Conservation (phyloP, 2,888 invertebrate genomes). For the Conus canariensis region DNA sequence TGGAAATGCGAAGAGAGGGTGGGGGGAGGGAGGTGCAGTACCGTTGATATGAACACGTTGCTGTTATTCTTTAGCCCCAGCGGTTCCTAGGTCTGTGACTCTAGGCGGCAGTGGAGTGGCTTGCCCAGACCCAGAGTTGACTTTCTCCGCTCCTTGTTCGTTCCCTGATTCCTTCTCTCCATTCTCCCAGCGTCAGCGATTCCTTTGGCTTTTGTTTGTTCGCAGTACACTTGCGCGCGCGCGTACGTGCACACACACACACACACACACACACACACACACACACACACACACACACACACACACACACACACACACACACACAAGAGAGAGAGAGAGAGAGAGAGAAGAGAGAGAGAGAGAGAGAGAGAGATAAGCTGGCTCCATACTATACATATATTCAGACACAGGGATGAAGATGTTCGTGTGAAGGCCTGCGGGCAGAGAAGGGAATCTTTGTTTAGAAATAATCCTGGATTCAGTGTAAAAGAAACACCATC, state of each 20-base stretch:
- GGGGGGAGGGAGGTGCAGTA: too few relatives aligned
- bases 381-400: too few relatives aligned
- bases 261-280: conserved; percentile 7
- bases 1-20: too few relatives aligned
- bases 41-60: too few relatives aligned
- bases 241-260: background rate
- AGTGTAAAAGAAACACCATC: background rate
- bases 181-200: too few relatives aligned
- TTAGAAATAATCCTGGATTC: background rate
- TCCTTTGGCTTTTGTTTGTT: too few relatives aligned
- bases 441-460: background rate
- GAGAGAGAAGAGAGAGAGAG: background rate
- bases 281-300: background rate
- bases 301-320: background rate
- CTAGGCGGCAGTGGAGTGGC: too few relatives aligned
- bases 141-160: too few relatives aligned
- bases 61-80: too few relatives aligned
- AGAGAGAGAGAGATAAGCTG: background rate
- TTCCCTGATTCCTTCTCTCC: too few relatives aligned
- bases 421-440: background rate
- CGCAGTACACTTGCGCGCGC: background rate
- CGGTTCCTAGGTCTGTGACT: too few relatives aligned
- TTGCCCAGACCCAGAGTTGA: too few relatives aligned
- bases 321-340: background rate
- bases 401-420: background rate